Base-by-base conservation (phyloP, 2,888 invertebrate species). In the Tinea semifulvella region DNA sequence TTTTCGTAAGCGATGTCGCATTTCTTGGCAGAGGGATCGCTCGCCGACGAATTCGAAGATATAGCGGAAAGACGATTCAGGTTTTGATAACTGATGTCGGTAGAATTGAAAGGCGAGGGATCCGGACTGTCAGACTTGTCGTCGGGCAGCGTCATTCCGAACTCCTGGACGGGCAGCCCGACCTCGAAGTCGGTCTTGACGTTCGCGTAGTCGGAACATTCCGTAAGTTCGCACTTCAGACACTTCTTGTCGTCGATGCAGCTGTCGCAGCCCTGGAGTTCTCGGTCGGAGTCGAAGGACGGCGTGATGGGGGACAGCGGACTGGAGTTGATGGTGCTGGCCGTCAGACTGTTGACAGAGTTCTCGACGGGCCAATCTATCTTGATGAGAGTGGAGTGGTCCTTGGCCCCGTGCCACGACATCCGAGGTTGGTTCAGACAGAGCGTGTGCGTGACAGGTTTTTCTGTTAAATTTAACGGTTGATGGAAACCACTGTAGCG, bases 61-160 rank as follows among this genome's bases (percentile, higher is more conserved):
- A 77, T 65, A 1, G 73, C 80, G 0, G 83, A 81, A 3, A 82
- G 49, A 43, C 82, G 61, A 47, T 83, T 83, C 1, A 83, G 50
- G 49, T 81, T 80, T 31, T 82, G 76, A 46, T 82, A 84, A 49
- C 79, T 80, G 1, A 83, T 67, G 48, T 84, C 81, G 0, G 61
- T 61, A 0, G 79, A 74, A 44, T 69, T 76, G n/a, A 65, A 50
- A 0, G 76, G 70, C 44, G 72, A 76, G 0, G 63, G 63, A 44
- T 77, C 76, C 4, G 68, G 44, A 13, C 72, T 72, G 27, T 75
- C 73, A n/a, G n/a, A n/a, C n/a, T n/a, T n/a, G 4, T 44, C 45
- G 44, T 26, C 54, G 50, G 1, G 53, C 50, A 26, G 51, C 55
- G 13, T 61, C 57, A 7, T 56, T 48, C 2, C 56, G 16, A 44